phyloP scores from a whole-genome alignment of 2,888 invertebrate genomes.

The Tetramorium bicarinatum region DNA sequence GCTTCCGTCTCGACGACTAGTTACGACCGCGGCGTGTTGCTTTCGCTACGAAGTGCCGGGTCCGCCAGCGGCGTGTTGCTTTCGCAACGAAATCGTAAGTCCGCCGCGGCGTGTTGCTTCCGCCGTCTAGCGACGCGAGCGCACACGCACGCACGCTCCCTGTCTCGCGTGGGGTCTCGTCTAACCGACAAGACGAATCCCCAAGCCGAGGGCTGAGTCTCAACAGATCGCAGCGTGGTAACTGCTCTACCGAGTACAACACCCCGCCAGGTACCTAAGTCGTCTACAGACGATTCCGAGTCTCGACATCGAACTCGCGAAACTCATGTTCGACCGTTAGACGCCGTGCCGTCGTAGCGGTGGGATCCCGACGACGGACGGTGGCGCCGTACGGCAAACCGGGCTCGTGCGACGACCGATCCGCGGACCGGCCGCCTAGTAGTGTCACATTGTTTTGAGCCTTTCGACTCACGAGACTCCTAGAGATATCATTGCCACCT shows the following conservation, averaged over 20 bases:
- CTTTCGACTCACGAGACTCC: slow-evolving; percentile 82
- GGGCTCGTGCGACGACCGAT: slow-evolving; percentile 68
- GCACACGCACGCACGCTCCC: no score
- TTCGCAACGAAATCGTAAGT: no score
- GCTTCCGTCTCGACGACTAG: no score
- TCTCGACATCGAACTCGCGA: slow-evolving; percentile 46
- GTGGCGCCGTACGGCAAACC: slow-evolving; percentile 64
- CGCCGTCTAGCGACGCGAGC: no score
- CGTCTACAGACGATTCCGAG: slow-evolving; percentile 42
- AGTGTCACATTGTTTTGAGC: slow-evolving; percentile 86
- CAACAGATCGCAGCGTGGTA: neutral
- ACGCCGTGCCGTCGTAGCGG: slow-evolving; percentile 37
- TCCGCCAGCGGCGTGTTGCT: no score
- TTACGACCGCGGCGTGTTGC: no score
- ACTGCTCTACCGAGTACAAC: neutral
- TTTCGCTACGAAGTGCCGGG: no score
- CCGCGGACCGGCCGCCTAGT: slow-evolving; percentile 68
- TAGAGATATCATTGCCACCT: slow-evolving; percentile 12
- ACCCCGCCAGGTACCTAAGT: slow-evolving; percentile 13
- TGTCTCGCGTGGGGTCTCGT: no score
- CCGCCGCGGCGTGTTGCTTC: no score
- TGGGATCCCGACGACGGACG: slow-evolving; percentile 8
- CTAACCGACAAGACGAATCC: no score
- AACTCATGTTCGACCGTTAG: no score
- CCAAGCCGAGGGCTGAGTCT: neutral